Conservation (phyloP, 2,113 vertebrate species). For the Antechinus flavipes region DNA sequence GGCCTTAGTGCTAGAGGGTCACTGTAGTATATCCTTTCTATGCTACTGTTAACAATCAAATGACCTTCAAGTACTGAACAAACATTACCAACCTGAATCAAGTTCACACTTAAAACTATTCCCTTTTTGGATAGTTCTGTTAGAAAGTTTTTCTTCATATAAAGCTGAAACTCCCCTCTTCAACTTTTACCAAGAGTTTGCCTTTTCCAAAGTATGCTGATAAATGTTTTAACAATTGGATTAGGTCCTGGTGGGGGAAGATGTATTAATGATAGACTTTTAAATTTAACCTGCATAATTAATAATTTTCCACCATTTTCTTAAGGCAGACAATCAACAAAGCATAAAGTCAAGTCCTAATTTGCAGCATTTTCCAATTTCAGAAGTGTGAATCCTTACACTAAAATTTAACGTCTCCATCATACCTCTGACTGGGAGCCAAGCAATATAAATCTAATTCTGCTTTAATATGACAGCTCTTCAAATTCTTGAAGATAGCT, state of each 20-base stretch:
- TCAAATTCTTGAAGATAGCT: not conserved
- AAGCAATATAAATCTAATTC: not conserved
- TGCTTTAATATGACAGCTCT: not conserved
- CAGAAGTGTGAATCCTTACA: not conserved
- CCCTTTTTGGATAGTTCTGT: not conserved
- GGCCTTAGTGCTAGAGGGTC: not conserved
- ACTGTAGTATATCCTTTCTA: not conserved
- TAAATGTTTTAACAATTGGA: not conserved
- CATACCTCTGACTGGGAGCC: not conserved
- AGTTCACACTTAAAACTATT: not conserved
- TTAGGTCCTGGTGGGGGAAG: not conserved
- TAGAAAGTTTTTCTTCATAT: not conserved
- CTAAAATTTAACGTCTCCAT: not conserved
- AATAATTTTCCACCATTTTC: not conserved
- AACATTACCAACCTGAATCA: not conserved
- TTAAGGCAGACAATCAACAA: not conserved
- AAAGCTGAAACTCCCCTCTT: not conserved
- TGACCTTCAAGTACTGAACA: not conserved
- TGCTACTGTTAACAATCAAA: not conserved
- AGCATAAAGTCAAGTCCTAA: not conserved
- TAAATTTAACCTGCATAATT: not conserved
- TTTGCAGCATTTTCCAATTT: not conserved
- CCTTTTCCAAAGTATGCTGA: not conserved
- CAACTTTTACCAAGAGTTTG: not conserved
- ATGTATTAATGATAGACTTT: not conserved